These are phyloP conservation scores for Pachydiplax longipennis DNA, from an alignment of 2,888 invertebrate genomes.

Conservation along the genomic window DNA sequence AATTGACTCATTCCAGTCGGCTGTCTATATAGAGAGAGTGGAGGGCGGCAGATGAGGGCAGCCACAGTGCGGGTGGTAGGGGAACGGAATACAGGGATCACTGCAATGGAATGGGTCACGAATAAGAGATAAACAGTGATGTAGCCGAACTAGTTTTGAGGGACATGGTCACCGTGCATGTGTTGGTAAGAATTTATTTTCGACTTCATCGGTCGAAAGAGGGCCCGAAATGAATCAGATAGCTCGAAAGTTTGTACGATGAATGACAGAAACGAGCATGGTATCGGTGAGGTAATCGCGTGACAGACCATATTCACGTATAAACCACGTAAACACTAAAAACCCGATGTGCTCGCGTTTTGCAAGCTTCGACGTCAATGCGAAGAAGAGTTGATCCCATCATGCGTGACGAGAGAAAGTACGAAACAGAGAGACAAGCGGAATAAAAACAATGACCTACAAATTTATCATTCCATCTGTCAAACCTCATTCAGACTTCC, in stretches of 20 bases:
- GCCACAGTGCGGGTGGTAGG: constrained; percentile 12
- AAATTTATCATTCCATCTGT: constrained; percentile 3
- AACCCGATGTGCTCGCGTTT: not conserved
- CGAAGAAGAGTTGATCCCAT: not conserved
- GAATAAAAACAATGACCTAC: constrained; percentile 17
- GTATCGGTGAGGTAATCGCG: not conserved
- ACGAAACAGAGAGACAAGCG: not conserved
- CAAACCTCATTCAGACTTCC: not conserved
- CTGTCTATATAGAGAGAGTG: constrained; percentile 30
- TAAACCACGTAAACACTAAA: not conserved
- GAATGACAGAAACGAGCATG: not conserved
- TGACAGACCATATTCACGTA: not conserved
- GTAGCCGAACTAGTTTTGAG: constrained; percentile 10
- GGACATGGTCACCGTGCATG: not conserved
- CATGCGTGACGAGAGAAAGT: not conserved
- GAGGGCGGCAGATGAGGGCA: not conserved
- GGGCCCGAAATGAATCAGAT: not conserved
- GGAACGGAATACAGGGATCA: not conserved
- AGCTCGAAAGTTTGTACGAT: not conserved
- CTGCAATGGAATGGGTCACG: not conserved
- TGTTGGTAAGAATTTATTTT: not conserved
- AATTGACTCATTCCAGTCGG: constrained; percentile 5
- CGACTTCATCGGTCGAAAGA: not conserved
- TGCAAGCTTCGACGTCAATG: not conserved
- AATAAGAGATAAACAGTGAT: not conserved